Evolutionary conservation across 2,113 vertebrate species (phyloP).

Genomic region (Microtus ochrogaster): DNA sequence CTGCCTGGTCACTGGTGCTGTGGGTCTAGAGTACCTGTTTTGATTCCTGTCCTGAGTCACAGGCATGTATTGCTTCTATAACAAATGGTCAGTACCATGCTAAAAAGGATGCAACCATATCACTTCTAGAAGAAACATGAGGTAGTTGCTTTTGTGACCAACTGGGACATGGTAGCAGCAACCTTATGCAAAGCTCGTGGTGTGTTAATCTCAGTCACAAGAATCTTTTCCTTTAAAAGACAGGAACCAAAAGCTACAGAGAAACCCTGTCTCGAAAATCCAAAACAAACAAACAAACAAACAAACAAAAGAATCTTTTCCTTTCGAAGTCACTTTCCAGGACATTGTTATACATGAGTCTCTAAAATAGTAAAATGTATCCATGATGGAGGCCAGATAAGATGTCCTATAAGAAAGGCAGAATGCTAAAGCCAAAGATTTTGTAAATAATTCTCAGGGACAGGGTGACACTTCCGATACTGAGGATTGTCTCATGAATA

Average conservation of each 20-base stretch:
- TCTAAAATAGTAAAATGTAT: not conserved
- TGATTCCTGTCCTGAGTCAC: not conserved
- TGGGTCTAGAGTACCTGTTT: not conserved
- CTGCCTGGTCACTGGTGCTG: too few species aligned
- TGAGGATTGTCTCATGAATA: too few species aligned
- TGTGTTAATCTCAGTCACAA: not conserved
- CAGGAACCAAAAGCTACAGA: too few species aligned
- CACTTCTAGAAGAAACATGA: not conserved
- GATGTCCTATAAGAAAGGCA: not conserved
- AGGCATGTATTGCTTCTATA: not conserved
- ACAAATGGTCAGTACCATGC: not conserved
- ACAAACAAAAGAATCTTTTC: not conserved
- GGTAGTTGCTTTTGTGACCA: not conserved
- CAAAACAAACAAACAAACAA: too few species aligned
- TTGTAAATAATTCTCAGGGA: not conserved
- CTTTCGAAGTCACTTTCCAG: not conserved
- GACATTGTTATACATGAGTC: not conserved
- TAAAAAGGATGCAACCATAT: not conserved
- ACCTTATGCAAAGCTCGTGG: not conserved
- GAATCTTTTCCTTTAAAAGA: not conserved
- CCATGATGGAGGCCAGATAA: not conserved
- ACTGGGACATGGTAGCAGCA: not conserved
- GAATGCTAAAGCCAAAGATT: not conserved
- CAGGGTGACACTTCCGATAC: not conserved
- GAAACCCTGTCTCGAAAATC: too few species aligned